Conservation (phyloP, 2,797 vertebrate species). For the Smutsia gigantea region DNA sequence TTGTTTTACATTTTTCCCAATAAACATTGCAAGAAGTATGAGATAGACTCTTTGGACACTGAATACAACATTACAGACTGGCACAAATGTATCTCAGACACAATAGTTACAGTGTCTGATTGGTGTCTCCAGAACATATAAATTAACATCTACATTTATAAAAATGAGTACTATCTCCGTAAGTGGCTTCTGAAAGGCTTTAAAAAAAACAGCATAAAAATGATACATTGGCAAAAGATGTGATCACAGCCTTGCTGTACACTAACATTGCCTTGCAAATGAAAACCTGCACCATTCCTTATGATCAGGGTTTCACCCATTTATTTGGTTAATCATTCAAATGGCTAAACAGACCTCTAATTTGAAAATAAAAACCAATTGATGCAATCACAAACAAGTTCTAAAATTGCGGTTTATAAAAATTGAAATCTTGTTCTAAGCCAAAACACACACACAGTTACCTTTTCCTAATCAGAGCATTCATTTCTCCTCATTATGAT, state of each 20-base stretch:
- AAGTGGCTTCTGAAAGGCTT: slow-evolving; percentile 78
- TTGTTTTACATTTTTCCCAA: slow-evolving; percentile 67
- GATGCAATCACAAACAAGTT: slow-evolving; percentile 92
- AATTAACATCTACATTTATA: slow-evolving; percentile 80
- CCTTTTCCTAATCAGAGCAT: slow-evolving; percentile 93
- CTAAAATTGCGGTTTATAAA: slow-evolving; percentile 91
- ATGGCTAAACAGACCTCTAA: slow-evolving; percentile 90
- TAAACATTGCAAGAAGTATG: slow-evolving; percentile 72
- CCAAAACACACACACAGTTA: slow-evolving; percentile 92
- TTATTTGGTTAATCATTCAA: slow-evolving; percentile 90
- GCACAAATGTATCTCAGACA: slow-evolving; percentile 78
- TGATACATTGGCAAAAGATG: slow-evolving; percentile 76
- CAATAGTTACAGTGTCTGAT: slow-evolving; percentile 79
- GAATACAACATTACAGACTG: slow-evolving; percentile 80
- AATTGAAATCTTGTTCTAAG: slow-evolving; percentile 90
- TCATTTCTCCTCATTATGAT: slow-evolving; percentile 93
- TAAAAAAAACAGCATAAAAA: slow-evolving; percentile 80
- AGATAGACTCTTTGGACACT: slow-evolving; percentile 73
- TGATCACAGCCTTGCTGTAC: slow-evolving; percentile 78
- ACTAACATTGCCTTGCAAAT: slow-evolving; percentile 81
- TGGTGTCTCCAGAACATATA: slow-evolving; percentile 80
- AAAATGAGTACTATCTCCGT: slow-evolving; percentile 78
- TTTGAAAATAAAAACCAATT: slow-evolving; percentile 89
- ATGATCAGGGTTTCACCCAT: slow-evolving; percentile 87
- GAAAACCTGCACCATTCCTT: slow-evolving; percentile 83